Base-by-base conservation (phyloP, 2,888 invertebrate species). In the Pheosia gnoma region DNA sequence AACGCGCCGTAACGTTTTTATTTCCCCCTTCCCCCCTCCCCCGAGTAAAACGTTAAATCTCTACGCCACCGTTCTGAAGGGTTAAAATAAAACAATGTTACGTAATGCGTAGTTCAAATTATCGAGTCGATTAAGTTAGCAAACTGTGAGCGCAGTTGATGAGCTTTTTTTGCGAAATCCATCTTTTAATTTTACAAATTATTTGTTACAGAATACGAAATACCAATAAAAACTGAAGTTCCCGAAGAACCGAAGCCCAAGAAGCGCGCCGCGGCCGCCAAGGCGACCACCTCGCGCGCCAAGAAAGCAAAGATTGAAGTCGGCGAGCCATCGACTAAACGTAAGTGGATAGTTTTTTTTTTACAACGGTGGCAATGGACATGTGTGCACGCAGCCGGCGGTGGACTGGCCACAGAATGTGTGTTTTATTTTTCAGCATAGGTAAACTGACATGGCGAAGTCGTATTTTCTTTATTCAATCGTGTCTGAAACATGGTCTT, bases 161-260 rank as follows among this genome's bases (percentile, higher is more conserved):
- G 8, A 41, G 5, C 41, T 41, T 41, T 1, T 41, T 41, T 41
- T 41, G 55, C 5, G 25, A 39, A 5, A 49, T 55, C 49, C 47
- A 41, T 58, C 8, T 11, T 36, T 53, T 25, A 25, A 43, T 43
- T 9, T 43, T 43, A 8, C n/a, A 39, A 7, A 49, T 41, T 8
- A 9, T 37, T 63, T 78, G 62, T 62, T 82, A 5, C 87, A 90
- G 90, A 90, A 47, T 89, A 74, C 68, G 87, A 88, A 51, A 72
- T 90, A 6, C 85, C 91, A 4, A 87, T 91, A 45, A 91, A 92
- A 69, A 78, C 76, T 8, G 91, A 92, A 63, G 60, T 60, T 0
- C 58, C 65, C 0, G 86, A 86, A 0, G 90, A 90, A 5, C 59
- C 72, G 0, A 91, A 89, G 60, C 66, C 87, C 0, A 90, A 84